Evolutionary conservation across 2,113 vertebrate species (phyloP).

Genomic region (Aramus guarauna): DNA sequence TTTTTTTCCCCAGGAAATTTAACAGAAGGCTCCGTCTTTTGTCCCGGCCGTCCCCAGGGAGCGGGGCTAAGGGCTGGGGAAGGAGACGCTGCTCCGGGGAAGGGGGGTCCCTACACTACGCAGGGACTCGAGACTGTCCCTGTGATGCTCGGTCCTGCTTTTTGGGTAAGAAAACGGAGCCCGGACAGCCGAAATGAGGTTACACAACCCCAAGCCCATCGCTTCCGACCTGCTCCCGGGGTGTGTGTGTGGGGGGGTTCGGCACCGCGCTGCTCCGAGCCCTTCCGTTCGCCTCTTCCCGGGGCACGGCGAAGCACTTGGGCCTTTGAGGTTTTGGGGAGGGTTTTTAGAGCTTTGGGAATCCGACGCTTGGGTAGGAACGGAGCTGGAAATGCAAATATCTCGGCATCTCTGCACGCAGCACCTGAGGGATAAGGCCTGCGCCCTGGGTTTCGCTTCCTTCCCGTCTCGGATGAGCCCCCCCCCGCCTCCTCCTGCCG

Average conservation of each 20-base stretch:
- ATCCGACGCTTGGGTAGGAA: neutral
- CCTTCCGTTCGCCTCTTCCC: fast-evolving
- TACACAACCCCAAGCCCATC: neutral
- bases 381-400: fast-evolving
- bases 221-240: fast-evolving
- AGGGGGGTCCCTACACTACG: no score
- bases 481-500: neutral
- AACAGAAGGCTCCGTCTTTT: neutral
- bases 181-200: fast-evolving
- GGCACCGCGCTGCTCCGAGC: fast-evolving
- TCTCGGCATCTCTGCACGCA: fast-evolving
- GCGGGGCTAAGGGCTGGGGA: fast-evolving
- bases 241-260: no score
- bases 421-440: fast-evolving
- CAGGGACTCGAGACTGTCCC: neutral
- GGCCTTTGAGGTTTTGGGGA: neutral
- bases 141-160: fast-evolving
- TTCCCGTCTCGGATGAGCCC: neutral
- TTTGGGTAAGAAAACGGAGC: neutral
- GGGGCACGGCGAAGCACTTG: neutral
- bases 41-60: neutral
- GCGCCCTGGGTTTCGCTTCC: fast-evolving
- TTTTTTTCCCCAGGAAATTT: neutral
- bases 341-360: neutral
- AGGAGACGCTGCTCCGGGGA: neutral